Base-by-base conservation (phyloP, 2,888 invertebrate genomes). In the Chymomyza caudatula region DNA sequence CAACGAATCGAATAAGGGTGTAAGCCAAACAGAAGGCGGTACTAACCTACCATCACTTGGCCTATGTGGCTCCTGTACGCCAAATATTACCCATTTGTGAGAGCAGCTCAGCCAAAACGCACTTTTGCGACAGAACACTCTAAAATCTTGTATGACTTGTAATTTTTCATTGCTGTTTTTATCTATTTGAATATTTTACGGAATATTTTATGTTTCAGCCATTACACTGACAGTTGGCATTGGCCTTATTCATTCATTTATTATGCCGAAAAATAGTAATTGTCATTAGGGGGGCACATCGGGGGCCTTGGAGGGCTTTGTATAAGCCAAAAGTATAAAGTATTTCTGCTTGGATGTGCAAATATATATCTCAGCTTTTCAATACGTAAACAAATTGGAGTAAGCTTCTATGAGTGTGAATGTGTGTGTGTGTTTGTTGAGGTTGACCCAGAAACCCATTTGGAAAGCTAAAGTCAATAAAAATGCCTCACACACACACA, bases 381-480 rank as follows among this genome's bases (percentile, higher is more conserved):
- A 58, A 67, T 67, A 63, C 71, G 62, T 68, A 73, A 71, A 61
- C 73, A 63, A 71, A 71, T 61, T 58, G 51, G 42, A 53, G 17
- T 44, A 42, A 20, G 55, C 44, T 23, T 60, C 22, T 58, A 44
- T 20, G 13, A 11, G 29, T 54, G n/a, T 25, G 15, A 1, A 11
- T 17, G 4, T 65, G 44, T 20, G 60, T 37, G 44, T 58, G 52
- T 65, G 49, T 59, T 63, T 67, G 60, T 69, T 59, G 69, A 66
- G 69, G 55, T 56, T 81, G 84, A 85, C 84, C 84, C 68, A 81
- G 73, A 81, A 85, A 83, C 80, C 80, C 49, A 82, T 85, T 80
- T 82, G 84, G 71, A 69, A 73, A 59, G 66, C 74, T 72, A 73
- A 72, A 86, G 84, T 80, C 82, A 82, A 84, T 85, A 82, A 74